Percentiles rank a stretch among this genome's conserved stretches.
These are phyloP conservation scores for Falco biarmicus DNA, from an alignment of 2,797 vertebrate species.

Conservation along the genomic window DNA sequence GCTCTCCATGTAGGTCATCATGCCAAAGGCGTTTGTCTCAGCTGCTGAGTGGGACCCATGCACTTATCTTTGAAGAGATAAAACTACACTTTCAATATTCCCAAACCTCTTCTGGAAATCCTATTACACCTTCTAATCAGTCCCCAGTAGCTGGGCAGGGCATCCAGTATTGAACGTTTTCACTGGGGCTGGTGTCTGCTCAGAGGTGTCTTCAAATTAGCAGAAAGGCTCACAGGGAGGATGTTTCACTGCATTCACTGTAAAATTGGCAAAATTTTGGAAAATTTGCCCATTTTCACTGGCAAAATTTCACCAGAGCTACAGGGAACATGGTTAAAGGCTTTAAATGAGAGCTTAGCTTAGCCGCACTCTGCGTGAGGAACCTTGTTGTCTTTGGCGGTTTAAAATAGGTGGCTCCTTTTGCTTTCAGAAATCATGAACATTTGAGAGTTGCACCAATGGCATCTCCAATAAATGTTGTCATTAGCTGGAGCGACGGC, in stretches of 20 bases:
- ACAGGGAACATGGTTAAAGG: not conserved
- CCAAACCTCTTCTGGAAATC: not conserved
- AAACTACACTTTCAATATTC: no score
- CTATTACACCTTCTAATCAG: no score
- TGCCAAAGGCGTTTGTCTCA: not conserved
- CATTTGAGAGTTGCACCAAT: not conserved
- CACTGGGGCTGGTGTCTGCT: no score
- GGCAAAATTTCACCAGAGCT: not conserved
- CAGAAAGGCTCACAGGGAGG: not conserved
- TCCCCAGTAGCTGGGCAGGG: no score
- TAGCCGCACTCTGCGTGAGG: not conserved
- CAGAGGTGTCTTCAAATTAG: no score
- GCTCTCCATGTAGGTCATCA: fast-evolving
- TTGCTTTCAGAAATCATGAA: not conserved
- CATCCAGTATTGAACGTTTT: no score
- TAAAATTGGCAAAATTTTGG: no score
- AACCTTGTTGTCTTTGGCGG: no score
- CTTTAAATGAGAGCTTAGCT: not conserved
- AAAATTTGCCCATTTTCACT: no score
- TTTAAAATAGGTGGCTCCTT: not conserved
- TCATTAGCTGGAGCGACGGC: not conserved
- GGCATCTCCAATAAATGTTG: not conserved
- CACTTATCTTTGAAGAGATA: no score
- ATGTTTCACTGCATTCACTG: not conserved
- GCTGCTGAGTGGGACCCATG: not conserved